phyloP scores from a whole-genome alignment of 2,888 invertebrate genomes.

The Polyploca ridens region DNA sequence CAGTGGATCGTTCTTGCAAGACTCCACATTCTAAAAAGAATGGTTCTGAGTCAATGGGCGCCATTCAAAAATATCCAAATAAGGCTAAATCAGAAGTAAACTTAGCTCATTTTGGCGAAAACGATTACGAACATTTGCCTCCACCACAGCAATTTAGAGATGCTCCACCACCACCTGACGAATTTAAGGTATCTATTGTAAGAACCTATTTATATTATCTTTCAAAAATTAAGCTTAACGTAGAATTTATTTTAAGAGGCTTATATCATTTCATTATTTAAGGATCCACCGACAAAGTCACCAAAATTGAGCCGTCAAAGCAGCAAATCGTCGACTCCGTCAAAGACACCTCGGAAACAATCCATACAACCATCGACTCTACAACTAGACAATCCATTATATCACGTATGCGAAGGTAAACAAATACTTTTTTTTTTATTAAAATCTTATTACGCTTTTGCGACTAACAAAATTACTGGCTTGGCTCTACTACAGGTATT shows the following conservation, averaged over 20 bases:
- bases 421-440: slow-evolving; percentile 40
- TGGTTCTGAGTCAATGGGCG: slow-evolving; percentile 49
- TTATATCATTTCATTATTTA: slow-evolving; percentile 22
- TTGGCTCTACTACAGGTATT: slow-evolving; percentile 69
- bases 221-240: no score
- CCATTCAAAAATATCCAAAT: slow-evolving; percentile 66
- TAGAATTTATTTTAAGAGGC: neutral
- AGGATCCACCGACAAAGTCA: slow-evolving; percentile 79
- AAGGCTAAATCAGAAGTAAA: slow-evolving; percentile 86
- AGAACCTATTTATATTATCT: neutral
- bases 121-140: slow-evolving; percentile 89
- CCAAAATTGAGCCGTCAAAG: slow-evolving; percentile 74
- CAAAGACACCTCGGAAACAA: slow-evolving; percentile 69
- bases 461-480: slow-evolving; percentile 53
- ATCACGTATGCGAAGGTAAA: slow-evolving; percentile 91
- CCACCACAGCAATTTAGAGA: slow-evolving; percentile 94
- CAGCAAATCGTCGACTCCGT: slow-evolving; percentile 78
- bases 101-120: slow-evolving; percentile 83
- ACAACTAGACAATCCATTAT: slow-evolving; percentile 89
- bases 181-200: slow-evolving; percentile 80
- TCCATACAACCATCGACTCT: slow-evolving; percentile 63
- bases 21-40: slow-evolving; percentile 57
- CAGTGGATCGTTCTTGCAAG: slow-evolving; percentile 72
- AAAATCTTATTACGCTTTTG: slow-evolving; percentile 44
- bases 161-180: slow-evolving; percentile 90